Conservation (phyloP, 37 sponge, comb jelly and placozoan genomes). For the Beroe ovata region DNA sequence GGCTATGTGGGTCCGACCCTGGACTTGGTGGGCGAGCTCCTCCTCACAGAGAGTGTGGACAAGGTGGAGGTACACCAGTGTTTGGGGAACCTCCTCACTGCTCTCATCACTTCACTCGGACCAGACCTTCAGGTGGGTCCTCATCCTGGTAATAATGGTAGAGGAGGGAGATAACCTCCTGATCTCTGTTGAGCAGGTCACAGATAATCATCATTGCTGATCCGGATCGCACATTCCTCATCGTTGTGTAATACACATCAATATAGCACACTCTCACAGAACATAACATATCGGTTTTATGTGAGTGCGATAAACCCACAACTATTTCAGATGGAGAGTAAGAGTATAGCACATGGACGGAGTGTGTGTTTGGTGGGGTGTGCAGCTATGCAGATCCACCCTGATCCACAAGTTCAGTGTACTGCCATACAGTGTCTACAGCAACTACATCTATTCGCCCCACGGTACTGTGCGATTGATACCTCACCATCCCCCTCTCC, state of each 20-base stretch:
- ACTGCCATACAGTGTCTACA: conserved; percentile 87
- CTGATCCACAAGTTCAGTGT: conserved; percentile 83
- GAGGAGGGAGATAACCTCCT: too few species aligned
- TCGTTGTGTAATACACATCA: too few species aligned
- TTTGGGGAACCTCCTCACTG: conserved; percentile 87
- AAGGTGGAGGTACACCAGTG: conserved; percentile 83
- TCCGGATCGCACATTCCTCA: too few species aligned
- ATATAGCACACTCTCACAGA: too few species aligned
- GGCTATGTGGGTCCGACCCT: conserved; percentile 84
- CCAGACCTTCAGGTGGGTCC: conserved; percentile 90
- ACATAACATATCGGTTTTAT: too few species aligned
- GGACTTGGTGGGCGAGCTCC: conserved; percentile 75
- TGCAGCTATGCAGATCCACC: conserved; percentile 74
- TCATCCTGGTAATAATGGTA: too few species aligned
- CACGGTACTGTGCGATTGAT: conserved; percentile 70
- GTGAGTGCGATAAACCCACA: too few species aligned
- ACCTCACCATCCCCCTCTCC: background rate
- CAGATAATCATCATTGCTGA: too few species aligned
- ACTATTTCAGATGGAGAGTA: conserved; percentile 65
- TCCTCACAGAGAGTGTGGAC: conserved; percentile 68
- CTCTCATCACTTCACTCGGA: conserved; percentile 92
- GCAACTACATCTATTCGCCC: conserved; percentile 94
- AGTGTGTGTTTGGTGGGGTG: conserved; percentile 63
- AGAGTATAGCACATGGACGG: conserved; percentile 46
- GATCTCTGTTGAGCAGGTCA: too few species aligned